A percentile compares a stretch with the other conserved stretches of the same genome.
These are phyloP conservation scores for Anthrax anthrax DNA, from an alignment of 2,888 invertebrate species.

Conservation along the genomic window DNA sequence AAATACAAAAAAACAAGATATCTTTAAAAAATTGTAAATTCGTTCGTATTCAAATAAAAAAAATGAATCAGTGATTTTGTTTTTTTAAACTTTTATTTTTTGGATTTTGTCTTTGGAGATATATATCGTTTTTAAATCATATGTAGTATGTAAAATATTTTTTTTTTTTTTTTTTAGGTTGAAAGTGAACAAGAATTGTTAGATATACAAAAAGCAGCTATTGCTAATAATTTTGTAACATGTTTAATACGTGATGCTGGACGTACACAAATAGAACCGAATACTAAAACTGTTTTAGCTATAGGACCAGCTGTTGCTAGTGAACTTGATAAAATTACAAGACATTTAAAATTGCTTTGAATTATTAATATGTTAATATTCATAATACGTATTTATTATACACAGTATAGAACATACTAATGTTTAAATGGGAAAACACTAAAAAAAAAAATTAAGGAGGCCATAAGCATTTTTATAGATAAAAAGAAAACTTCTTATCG, in stretches of 20 bases:
- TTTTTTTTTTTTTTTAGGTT: conserved; percentile 22
- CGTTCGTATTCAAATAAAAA: no score
- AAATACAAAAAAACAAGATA: no score
- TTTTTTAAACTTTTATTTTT: no score
- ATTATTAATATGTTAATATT: neutral
- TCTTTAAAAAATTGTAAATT: no score
- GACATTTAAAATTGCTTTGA: conserved; percentile 58
- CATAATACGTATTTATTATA: no score
- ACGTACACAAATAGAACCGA: conserved; percentile 79
- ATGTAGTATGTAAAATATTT: no score
- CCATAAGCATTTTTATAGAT: neutral
- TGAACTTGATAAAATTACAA: conserved; percentile 67
- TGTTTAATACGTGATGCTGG: conserved; percentile 81
- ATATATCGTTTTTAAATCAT: no score
- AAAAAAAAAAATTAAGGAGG: no score
- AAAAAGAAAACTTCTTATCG: neutral
- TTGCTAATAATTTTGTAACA: conserved; percentile 50
- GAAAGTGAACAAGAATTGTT: conserved; percentile 62
- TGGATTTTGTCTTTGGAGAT: no score
- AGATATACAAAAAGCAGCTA: conserved; percentile 53
- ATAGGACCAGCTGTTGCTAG: conserved; percentile 79
- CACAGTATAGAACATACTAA: no score
- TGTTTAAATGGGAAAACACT: no score
- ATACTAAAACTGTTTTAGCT: conserved; percentile 79
- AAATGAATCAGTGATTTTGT: no score